These are phyloP conservation scores for Cardiocondyla obscurior DNA, from an alignment of 1,140 invertebrate genomes.

Conservation along the genomic window DNA sequence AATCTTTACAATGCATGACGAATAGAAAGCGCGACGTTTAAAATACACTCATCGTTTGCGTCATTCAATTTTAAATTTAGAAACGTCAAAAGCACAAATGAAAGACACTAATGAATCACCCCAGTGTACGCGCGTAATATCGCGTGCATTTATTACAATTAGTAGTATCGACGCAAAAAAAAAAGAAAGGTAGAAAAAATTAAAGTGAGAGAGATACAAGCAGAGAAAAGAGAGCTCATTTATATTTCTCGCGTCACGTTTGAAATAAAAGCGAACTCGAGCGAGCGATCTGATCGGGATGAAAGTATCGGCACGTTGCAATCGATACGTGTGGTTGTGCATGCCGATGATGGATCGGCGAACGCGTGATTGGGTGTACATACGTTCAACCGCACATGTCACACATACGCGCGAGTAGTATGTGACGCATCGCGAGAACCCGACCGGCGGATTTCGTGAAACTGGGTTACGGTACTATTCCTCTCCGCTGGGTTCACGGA, in stretches of 20 bases:
- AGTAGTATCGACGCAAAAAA: conserved; percentile 7
- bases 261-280: conserved; percentile 26
- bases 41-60: conserved; percentile 25
- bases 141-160: conserved; percentile 17
- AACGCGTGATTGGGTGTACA: neutral
- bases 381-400: neutral
- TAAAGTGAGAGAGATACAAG: too few species aligned
- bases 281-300: conserved; percentile 34
- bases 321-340: conserved; percentile 17
- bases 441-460: conserved; percentile 47
- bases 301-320: conserved; percentile 42
- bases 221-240: neutral
- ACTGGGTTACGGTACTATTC: conserved; percentile 54
- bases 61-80: conserved; percentile 47
- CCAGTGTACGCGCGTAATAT: conserved; percentile 1
- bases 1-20: neutral
- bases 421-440: conserved; percentile 30
- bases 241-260: conserved; percentile 12
- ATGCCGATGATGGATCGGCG: conserved; percentile 21
- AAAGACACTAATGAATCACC: conserved; percentile 45
- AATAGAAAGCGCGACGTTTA: conserved; percentile 35
- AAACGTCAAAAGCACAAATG: conserved; percentile 17
- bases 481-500: conserved; percentile 5
- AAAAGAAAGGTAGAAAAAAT: too few species aligned
- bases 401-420: neutral